Percentiles rank a stretch among this genome's conserved stretches.
These are phyloP conservation scores for Serinus canaria DNA, from an alignment of 2,113 vertebrate genomes.

Conservation along the genomic window DNA sequence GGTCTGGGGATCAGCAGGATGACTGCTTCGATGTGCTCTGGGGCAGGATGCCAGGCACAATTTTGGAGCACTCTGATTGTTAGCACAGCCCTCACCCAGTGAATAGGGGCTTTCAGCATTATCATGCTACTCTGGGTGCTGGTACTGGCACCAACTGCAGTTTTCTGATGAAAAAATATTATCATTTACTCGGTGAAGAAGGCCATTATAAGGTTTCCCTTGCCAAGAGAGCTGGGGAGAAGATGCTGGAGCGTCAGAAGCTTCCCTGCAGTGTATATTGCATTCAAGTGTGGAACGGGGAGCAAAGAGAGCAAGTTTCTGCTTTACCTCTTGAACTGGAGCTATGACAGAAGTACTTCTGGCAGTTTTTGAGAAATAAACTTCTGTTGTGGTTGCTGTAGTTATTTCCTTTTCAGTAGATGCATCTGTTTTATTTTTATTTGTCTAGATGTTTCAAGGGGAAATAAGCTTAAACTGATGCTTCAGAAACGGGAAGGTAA, in stretches of 20 bases:
- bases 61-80: background rate
- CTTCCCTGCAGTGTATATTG: background rate
- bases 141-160: background rate
- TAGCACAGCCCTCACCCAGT: background rate
- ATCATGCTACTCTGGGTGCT: fast-evolving
- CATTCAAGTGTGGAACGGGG: fast-evolving
- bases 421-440: background rate
- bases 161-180: background rate
- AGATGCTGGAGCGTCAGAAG: background rate
- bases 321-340: background rate
- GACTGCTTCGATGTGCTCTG: background rate
- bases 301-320: background rate
- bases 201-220: fast-evolving
- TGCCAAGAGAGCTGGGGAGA: background rate
- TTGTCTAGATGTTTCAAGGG: slow-evolving; percentile 75
- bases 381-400: background rate
- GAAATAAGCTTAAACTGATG: slow-evolving; percentile 81
- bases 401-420: background rate
- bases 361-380: background rate
- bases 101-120: background rate
- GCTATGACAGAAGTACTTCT: background rate
- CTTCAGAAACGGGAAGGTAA: slow-evolving; percentile 83
- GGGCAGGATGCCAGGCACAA: background rate
- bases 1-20: background rate
- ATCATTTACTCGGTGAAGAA: background rate